Base-by-base conservation (phyloP, 2,113 vertebrate species). In the Hydropotes inermis region DNA sequence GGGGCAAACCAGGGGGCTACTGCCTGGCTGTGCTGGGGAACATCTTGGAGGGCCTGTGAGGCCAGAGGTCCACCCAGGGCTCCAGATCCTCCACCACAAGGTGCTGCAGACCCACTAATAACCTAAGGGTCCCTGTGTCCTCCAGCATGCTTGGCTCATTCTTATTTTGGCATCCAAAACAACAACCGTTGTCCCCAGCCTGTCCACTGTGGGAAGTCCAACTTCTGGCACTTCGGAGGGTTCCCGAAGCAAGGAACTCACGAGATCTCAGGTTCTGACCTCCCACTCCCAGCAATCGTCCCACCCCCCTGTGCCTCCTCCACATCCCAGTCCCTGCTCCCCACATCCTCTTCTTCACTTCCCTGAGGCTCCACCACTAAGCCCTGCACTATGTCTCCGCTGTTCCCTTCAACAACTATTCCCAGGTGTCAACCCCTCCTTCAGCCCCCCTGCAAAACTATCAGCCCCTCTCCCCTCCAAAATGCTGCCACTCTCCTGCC, bases 221-320 rank as follows among this genome's bases (percentile, higher is more conserved):
- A 74, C n/a, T 54, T 39, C n/a, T 54, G 58, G 14, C 23, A 45
- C 33, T 61, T 47, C 0, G 1, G 47, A 39, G 19, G 54, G 55
- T 19, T 92, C 76, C 25, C 0, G 6, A 83, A n/a, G n/a, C 28
- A 19, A 57, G 25, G 55, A 33, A n/a, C 19, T 45, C 15, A 7
- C 1, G 5, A 5, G 5, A 6, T 12, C 54, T 25, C 1, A 3
- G 50, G 70, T 17, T 47, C 54, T 13, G 36, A 28, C 7, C 15
- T 89, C 45, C 8, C 36, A 28, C 67, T 90, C 28, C 6, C 5
- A 2, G 54, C 52, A 28, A 45, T 5, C 7, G 9, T 36, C 64
- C 84, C 14, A 0, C 28, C n/a, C 36, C 6, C 11, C 39, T 1
- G 25, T 21, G 16, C n/a, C 43, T 10, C 0, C 58, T 52, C 5